Evolutionary conservation across 2,113 vertebrate genomes (phyloP).

Genomic region (Fukomys damarensis): DNA sequence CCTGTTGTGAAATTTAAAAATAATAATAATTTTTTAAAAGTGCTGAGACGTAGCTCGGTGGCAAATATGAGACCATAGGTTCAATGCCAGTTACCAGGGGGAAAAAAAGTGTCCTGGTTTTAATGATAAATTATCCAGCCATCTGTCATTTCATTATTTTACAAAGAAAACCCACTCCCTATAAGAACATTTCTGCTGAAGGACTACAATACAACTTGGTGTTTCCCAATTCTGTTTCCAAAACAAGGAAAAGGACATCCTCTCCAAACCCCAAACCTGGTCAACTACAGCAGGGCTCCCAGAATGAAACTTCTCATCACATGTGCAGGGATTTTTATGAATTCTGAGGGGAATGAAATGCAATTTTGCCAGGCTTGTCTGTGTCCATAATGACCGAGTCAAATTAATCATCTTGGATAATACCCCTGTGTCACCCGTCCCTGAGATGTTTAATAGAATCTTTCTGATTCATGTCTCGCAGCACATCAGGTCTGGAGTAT

Average conservation of each 20-base stretch:
- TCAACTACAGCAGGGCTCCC: slow-evolving; percentile 78
- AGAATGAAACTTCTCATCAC: slow-evolving; percentile 82
- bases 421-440: slow-evolving; percentile 95
- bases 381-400: slow-evolving; percentile 96
- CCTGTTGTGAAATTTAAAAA: background rate
- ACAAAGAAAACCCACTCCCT: background rate
- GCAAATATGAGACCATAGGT: background rate
- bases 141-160: background rate
- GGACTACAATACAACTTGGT: background rate
- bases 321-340: slow-evolving; percentile 85
- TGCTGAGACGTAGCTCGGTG: too few relatives aligned
- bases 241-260: slow-evolving; percentile 70
- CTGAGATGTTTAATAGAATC: slow-evolving; percentile 98
- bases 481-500: slow-evolving; percentile 94
- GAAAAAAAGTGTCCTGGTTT: background rate
- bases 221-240: slow-evolving; percentile 51
- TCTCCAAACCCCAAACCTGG: slow-evolving; percentile 80
- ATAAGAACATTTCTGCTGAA: background rate
- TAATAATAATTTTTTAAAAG: background rate
- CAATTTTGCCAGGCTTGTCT: slow-evolving; percentile 96
- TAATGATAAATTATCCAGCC: background rate
- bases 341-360: slow-evolving; percentile 95
- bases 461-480: slow-evolving; percentile 95
- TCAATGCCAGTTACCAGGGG: background rate
- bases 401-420: slow-evolving; percentile 98